These are phyloP conservation scores for Harmothoe impar DNA, from an alignment of 2,888 invertebrate species.

Conservation along the genomic window DNA sequence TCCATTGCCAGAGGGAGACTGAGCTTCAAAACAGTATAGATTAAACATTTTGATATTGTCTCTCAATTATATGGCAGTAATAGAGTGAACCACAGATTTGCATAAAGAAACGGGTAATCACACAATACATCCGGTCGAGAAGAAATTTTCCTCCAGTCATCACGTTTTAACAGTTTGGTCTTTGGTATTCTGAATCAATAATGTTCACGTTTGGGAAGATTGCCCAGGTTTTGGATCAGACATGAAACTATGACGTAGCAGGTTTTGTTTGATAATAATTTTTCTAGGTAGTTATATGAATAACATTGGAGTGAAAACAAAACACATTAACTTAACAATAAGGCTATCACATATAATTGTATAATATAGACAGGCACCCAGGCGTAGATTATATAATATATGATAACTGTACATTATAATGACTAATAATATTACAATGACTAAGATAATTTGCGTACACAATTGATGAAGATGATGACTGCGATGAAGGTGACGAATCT, in stretches of 20 bases:
- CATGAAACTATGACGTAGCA: neutral
- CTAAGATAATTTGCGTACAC: neutral
- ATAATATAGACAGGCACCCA: neutral
- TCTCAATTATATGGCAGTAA: too few relatives aligned
- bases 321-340: neutral
- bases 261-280: neutral
- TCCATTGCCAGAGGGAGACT: too few relatives aligned
- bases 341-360: constrained; percentile 1
- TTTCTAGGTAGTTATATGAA: neutral
- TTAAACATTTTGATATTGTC: too few relatives aligned
- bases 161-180: neutral
- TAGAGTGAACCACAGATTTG: too few relatives aligned
- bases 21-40: too few relatives aligned
- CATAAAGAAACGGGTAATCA: too few relatives aligned
- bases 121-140: neutral
- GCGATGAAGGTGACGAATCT: neutral
- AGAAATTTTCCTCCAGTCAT: neutral
- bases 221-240: too few relatives aligned
- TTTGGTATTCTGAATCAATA: neutral
- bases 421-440: neutral
- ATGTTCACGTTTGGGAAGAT: neutral
- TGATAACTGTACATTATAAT: neutral
- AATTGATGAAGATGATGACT: neutral
- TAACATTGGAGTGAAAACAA: neutral
- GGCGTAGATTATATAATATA: neutral